phyloP scores from a whole-genome alignment of 2,113 vertebrate genomes.

The Porphyrio hochstetteri region DNA sequence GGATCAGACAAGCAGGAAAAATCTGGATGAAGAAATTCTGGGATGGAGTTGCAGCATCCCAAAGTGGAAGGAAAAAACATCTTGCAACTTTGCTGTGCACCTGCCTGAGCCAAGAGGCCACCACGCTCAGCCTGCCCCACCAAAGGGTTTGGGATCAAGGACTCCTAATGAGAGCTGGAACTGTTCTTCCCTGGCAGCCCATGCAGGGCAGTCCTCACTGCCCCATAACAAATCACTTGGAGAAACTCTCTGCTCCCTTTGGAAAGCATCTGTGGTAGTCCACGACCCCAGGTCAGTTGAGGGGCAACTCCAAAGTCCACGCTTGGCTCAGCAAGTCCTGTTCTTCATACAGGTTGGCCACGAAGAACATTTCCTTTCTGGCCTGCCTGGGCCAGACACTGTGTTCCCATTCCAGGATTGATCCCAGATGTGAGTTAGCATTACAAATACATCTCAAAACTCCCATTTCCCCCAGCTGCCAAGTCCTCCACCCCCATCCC shows the following conservation, averaged over 20 bases:
- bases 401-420: constrained; percentile 13
- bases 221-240: neutral
- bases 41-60: neutral
- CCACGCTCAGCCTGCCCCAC: neutral
- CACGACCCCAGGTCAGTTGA: neutral
- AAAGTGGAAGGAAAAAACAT: neutral
- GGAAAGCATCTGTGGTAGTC: neutral
- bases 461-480: constrained; percentile 1
- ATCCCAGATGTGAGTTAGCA: constrained; percentile 58
- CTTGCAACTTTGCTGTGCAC: neutral
- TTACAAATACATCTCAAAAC: constrained; percentile 37
- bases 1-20: neutral
- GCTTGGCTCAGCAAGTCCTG: fast-evolving
- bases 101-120: neutral
- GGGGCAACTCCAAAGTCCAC: neutral
- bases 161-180: neutral
- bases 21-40: neutral
- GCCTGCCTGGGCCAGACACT: neutral
- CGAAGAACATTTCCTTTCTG: constrained; percentile 23
- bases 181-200: neutral
- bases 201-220: neutral
- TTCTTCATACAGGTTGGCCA: neutral
- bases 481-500: constrained; percentile 40
- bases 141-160: neutral
- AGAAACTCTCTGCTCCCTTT: neutral